Base-by-base conservation (phyloP, 2,888 invertebrate species). In the Parochlus steinenii region DNA sequence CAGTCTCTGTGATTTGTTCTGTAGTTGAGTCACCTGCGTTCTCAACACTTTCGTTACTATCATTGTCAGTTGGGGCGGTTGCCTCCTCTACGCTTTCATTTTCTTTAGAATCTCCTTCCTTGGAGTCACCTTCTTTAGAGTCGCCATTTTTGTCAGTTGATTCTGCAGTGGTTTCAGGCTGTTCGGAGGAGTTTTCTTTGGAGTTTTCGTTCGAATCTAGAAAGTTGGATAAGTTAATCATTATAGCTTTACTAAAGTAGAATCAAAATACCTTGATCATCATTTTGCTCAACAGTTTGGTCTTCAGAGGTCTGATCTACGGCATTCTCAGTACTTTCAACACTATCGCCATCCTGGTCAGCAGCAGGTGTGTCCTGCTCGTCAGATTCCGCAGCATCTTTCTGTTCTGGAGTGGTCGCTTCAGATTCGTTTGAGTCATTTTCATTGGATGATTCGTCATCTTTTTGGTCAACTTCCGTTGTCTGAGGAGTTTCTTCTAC, bases 71-170 rank as follows among this genome's bases (percentile, higher is more conserved):
- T 20, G 11, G 20, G 17, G 23, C 27, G 12, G 26, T 7, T 30
- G 37, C 37, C 17, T 31, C 24, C 11, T 14, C 15, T 15, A 23
- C 10, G 14, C n/a, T 16, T 18, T 5, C 20, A 14, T 32, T 18
- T 22, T 20, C 32, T 10, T 11, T 32, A 5, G 33, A 20, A 23
- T 41, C 42, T 4, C 33, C 23, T 7, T 30, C 44, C 46, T 45
- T 45, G 40, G 43, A 47, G 45, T 42, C 43, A 27, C 42, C 41
- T 40, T 43, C 38, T 32, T 15, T 16, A 6, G 38, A 37, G 19
- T 38, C 25, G 10, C 31, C 20, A 12, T 31, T 31, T 5, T 15
- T 15, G 17, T 20, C 28, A 15, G 20, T 19, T 12, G 31, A 17
- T 10, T 29, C 33, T 19, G 12, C 24, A 19, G 31, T 32, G n/a